Evolutionary conservation across 2,113 vertebrate species (phyloP), one percentile per base, ranked within the genome.

Genomic region (Zingel zingel): DNA sequence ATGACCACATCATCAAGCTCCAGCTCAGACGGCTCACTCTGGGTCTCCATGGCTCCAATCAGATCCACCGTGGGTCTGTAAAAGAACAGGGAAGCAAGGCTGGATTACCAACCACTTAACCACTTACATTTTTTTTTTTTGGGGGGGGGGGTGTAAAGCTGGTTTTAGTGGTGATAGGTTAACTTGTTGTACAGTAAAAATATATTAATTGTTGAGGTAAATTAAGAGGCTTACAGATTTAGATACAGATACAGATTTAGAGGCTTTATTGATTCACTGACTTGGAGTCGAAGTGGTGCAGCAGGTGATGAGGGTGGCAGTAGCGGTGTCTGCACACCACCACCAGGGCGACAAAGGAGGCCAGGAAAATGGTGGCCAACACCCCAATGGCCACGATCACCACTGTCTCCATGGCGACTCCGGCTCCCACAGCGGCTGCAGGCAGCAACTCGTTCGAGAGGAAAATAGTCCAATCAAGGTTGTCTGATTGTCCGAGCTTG

Each of bases 321-420:
- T 99, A 99, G 12, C 97, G 96, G 59, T 99, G 98, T 77, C 97
- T 90, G 88, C 98, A 99, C 39, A 99, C 97, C 76, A 97, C 95
- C 86, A 99, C 97, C 93, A 99, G 95, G 0, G 98, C 97, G 78
- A 97, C 91, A 1, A 99, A 97, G 0, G 98, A 99, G 0, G 97
- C 98, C 95, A 99, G 94, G 89, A 99, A 99, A 86, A 99, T 97
- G 92, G 97, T 97, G 87, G 97, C 97, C 92, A 99, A 86, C 76
- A 99, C 97, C 15, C 98, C 97, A 1, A 99, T 99, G 90, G 98
- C 98, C 71, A 99, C 96, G 0, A 99, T 99, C 94, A 99, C 98
- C 80, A 99, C 98, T 0, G 97, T 98, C 95, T 99, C 98, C 98
- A 99, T 99, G 94, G 88, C 77, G 57, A 94, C 77, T 30, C 6